Conservation (phyloP, 2,797 vertebrate genomes). For the Microcaecilia unicolor region DNA sequence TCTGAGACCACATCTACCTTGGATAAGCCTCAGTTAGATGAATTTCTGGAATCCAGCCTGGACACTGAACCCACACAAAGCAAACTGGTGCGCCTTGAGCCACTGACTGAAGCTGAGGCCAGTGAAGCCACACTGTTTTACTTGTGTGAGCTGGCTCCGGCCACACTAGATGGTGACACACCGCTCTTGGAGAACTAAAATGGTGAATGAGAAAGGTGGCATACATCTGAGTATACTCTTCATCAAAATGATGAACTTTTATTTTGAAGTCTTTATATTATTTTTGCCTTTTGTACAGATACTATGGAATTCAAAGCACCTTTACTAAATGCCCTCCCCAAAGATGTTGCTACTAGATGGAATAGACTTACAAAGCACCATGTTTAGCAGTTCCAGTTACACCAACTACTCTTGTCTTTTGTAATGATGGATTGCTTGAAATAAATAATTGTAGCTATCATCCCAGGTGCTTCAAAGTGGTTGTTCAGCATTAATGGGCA, state of each 20-base stretch:
- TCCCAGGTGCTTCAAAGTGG: no score
- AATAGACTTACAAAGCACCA: no score
- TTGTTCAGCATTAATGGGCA: no score
- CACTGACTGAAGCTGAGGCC: slow-evolving; percentile 84
- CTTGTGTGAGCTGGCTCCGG: slow-evolving; percentile 81
- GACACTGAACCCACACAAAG: slow-evolving; percentile 59
- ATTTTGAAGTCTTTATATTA: no score
- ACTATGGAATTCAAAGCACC: slow-evolving; percentile 39
- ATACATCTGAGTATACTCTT: slow-evolving; percentile 60
- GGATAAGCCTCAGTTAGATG: slow-evolving; percentile 47
- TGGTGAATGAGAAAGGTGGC: neutral
- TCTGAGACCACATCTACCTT: slow-evolving; percentile 28
- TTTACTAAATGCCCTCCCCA: slow-evolving; percentile 19
- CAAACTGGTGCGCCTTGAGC: slow-evolving; percentile 86
- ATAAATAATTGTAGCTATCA: no score
- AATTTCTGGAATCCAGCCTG: slow-evolving; percentile 61
- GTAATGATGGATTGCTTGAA: no score
- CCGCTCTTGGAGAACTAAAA: slow-evolving; percentile 54
- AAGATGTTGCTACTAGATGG: no score
- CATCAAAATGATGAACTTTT: slow-evolving; percentile 70
- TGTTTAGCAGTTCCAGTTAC: no score
- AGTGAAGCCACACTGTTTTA: slow-evolving; percentile 84
- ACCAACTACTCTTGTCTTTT: no score
- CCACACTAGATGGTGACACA: slow-evolving; percentile 56
- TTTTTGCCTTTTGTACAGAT: no score